Conservation (phyloP, 2,113 vertebrate species). For the Fregetta grallaria region DNA sequence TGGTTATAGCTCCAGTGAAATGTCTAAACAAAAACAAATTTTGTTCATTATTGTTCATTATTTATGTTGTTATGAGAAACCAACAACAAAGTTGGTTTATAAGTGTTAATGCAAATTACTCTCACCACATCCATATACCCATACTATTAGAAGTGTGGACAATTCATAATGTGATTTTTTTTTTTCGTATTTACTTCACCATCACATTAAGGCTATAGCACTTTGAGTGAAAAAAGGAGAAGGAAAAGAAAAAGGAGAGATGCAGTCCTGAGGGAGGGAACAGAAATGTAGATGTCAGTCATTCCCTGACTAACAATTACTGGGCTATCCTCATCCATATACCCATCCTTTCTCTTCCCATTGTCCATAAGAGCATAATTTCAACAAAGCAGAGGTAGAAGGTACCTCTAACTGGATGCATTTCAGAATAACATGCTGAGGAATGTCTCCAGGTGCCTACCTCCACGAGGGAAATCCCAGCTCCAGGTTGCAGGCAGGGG, state of each 20-base stretch:
- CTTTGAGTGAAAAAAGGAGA: neutral
- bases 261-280: neutral
- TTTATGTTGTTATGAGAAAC: conserved; percentile 43
- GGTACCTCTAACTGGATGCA: neutral
- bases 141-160: neutral
- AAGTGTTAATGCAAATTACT: conserved; percentile 26
- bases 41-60: conserved; percentile 49
- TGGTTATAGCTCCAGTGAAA: conserved; percentile 38
- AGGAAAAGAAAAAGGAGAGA: neutral
- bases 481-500: neutral
- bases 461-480: neutral
- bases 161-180: neutral
- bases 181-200: neutral
- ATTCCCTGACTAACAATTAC: neutral
- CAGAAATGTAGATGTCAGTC: neutral
- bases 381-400: neutral
- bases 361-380: neutral
- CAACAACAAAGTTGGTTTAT: neutral
- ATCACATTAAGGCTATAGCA: neutral
- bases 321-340: accelerated
- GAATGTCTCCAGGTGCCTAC: neutral
- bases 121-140: neutral
- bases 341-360: neutral
- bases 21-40: conserved; percentile 35
- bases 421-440: neutral